Evolutionary conservation across 2,888 invertebrate species (phyloP), one percentile per base, ranked within the genome.

Genomic region (Callinectes sapidus): DNA sequence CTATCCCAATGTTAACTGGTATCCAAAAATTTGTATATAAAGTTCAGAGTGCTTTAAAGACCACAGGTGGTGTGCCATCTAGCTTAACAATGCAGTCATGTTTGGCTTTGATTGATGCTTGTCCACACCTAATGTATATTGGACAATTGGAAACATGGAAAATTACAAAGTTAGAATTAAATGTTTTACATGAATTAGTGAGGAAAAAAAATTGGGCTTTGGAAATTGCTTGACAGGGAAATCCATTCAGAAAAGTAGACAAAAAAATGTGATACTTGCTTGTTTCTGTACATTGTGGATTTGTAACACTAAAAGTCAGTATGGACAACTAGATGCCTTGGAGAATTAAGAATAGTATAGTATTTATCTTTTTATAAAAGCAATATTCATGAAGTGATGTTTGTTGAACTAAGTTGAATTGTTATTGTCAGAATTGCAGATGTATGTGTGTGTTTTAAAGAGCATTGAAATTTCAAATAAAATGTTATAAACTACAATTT

Each of bases 1-100:
- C 91, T 81, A 66, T 90, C 16, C 92, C 91, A 16, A n/a, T 91
- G 54, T 48, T 93, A 35, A 35, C 90, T 55, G 61, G 89, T 48
- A n/a, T 93, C 48, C 91, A 93, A 42, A 93, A 93, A 91, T 93
- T 93, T 93, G 85, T 91, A 35, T 93, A 93, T 71, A 93, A 93
- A 89, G 92, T 93, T 55, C 92, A 93, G 66, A 91, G 92, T 89
- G 92, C 91, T n/a, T 61, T 93, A 8, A 91, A 89, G 39, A 85
- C 85, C 5, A 77, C 88, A 88, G 92, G 89, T 14, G 91, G 88
- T 18, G 61, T 93, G 32, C 91, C 92, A 13, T 91, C 91, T 48
- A 90, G 91, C n/a, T 77, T 93, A n/a, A 93, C 92, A 18, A 90
- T 91, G 42, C 81, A 91, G 61, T 93, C 92, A 2, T 93, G 92